Evolutionary conservation across 2,113 vertebrate species (phyloP), one percentile per base, ranked within the genome.

Genomic region (Oncorhynchus mykiss): DNA sequence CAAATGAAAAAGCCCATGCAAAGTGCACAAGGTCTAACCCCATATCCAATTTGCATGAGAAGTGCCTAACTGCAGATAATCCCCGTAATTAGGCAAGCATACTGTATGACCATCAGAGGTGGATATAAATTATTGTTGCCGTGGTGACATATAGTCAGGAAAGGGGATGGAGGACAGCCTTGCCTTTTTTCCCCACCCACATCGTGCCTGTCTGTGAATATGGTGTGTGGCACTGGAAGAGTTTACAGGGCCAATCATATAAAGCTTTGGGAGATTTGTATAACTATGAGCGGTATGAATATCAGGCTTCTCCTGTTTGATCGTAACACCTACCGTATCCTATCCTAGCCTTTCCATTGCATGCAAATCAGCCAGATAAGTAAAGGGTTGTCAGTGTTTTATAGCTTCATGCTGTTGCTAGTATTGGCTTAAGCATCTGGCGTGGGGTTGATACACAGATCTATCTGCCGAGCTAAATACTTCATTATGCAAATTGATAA

Each of bases 11-110:
- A 54, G 13, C 51, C 51, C 57, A 72, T 78, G 69, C 49, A 78
- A 78, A 70, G 79, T 70, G 64, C n/a, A 54, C 54, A 68, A 71
- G 73, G 54, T 31, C 68, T 39, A 70, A 49, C 45, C 59, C 59
- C 27, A 69, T 3, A 24, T 70, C 51, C 71, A 60, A 82, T 85
- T 80, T 79, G 82, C 78, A 78, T 81, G 59, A 78, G 72, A 77
- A 77, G 82, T 67, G 71, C 51, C 67, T 49, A 70, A 51, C 34
- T 39, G 65, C 74, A 76, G 71, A 80, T 76, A 71, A 91, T 91
- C 82, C 60, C 67, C 78, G 78, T 89, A 90, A 90, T 91, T 91
- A 90, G 76, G 78, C 77, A 84, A 86, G 80, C 67, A 70, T 65
- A 81, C 24, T 68, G 73, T 68, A 13, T 2, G 18, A 76, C 80